Evolutionary conservation across 2,113 vertebrate species (phyloP), one percentile per base, ranked within the genome.

Genomic region (Leucoraja erinaceus): DNA sequence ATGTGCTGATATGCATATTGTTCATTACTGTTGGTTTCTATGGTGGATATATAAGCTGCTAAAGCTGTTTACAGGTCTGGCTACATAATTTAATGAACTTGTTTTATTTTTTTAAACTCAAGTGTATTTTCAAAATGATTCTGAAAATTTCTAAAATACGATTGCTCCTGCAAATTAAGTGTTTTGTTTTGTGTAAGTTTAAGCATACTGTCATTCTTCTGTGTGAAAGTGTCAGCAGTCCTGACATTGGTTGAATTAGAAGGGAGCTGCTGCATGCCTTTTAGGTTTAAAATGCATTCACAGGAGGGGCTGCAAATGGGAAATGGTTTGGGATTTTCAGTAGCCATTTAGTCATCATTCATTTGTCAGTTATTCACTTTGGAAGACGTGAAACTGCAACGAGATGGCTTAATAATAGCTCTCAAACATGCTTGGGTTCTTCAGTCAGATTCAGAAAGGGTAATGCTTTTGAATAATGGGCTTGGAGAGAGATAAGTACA

Each of bases 401-500:
- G 88, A 70, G 20, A 47, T 90, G 33, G 81, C 47, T 84, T 84
- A 84, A 84, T 84, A 59, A 56, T 84, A 84, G 33, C 14, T 47
- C 9, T 90, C 88, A 66, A 22, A n/a, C 66, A 38, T 90, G 86
- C 86, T 90, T 68, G 59, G 86, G 54, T 38, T 38, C 86, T 72
- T 90, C 86, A 90, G 63, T 90, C 63, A 70, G 66, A 70, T 90
- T 90, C 68, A 72, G 66, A 90, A 90, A 90, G 66, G 61, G 31
- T 70, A 90, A 72, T 90, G 33, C 25, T 86, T 86, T 90, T 90
- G 33, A 90, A 90, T 70, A 70, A 90, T 70, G 63, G 31, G 63
- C 61, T 90, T 33, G 16, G n/a, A 25, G 33, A 90, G 31, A 20
- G 31, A 70, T 90, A 90, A 90, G 31, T 70, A 90, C 63, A 10